Percentiles rank a stretch among this genome's conserved stretches.
Evolutionary conservation across 2,797 vertebrate genomes (phyloP).

Genomic region (Macrochelys suwanniensis): DNA sequence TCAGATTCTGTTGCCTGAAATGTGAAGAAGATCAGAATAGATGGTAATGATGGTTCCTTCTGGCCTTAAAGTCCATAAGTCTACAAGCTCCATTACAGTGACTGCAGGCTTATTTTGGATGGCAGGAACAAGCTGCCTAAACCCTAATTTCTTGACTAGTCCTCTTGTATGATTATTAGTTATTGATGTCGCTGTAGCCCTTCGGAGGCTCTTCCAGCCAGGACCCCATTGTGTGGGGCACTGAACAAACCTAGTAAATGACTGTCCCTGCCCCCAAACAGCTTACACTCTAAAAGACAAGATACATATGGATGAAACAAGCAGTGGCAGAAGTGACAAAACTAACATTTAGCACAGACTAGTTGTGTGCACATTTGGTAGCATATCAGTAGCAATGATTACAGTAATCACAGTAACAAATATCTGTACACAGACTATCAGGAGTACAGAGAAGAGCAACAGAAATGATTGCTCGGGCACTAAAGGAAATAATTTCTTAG

Average conservation of each 20-base stretch:
- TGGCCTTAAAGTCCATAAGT: too few species aligned
- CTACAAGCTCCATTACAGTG: too few species aligned
- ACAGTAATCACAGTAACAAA: background rate
- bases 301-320: background rate
- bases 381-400: background rate
- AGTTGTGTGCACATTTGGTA: background rate
- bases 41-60: too few species aligned
- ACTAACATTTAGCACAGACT: background rate
- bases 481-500: background rate
- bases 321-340: background rate
- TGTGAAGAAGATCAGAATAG: too few species aligned
- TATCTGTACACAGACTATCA: background rate
- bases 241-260: background rate
- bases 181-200: background rate
- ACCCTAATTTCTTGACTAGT: background rate
- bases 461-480: background rate
- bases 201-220: background rate
- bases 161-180: background rate
- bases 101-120: background rate
- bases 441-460: background rate
- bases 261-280: background rate
- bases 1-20: too few species aligned
- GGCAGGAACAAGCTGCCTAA: background rate
- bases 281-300: background rate
- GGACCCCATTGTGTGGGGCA: background rate